phyloP scores from a whole-genome alignment of 2,888 invertebrate genomes.

The Elysia crispata region DNA sequence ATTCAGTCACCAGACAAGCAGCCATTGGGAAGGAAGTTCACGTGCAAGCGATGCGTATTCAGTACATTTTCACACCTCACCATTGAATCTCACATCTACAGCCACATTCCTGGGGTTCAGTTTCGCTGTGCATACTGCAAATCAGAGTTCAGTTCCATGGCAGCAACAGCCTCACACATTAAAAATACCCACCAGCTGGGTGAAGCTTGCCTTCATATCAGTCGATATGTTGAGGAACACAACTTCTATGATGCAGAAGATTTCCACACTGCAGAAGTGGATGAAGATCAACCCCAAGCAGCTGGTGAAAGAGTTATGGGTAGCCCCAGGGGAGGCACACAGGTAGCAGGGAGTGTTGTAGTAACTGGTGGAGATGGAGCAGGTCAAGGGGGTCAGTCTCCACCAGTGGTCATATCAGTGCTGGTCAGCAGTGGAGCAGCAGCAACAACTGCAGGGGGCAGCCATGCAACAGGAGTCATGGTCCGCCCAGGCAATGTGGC shows the following conservation, averaged over 20 bases:
- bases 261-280: not conserved
- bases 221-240: conserved; percentile 54
- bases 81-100: conserved; percentile 59
- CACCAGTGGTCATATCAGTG: conserved; percentile 53
- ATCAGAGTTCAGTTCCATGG: conserved; percentile 54
- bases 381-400: conserved; percentile 31
- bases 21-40: conserved; percentile 41
- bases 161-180: conserved; percentile 55
- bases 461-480: not conserved
- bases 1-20: conserved; percentile 42
- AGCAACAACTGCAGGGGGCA: conserved; percentile 28
- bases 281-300: not conserved
- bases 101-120: conserved; percentile 57
- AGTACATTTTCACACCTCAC: conserved; percentile 50
- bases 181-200: conserved; percentile 54
- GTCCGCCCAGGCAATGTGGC: conserved; percentile 24
- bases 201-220: conserved; percentile 56
- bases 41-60: conserved; percentile 58
- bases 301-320: conserved; percentile 32
- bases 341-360: not conserved
- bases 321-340: not conserved
- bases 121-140: conserved; percentile 59
- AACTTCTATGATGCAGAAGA: conserved; percentile 53
- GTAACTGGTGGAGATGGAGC: no score
- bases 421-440: conserved; percentile 48